These are phyloP conservation scores for Lypha dubia DNA, from an alignment of 2,888 invertebrate genomes.

Conservation along the genomic window DNA sequence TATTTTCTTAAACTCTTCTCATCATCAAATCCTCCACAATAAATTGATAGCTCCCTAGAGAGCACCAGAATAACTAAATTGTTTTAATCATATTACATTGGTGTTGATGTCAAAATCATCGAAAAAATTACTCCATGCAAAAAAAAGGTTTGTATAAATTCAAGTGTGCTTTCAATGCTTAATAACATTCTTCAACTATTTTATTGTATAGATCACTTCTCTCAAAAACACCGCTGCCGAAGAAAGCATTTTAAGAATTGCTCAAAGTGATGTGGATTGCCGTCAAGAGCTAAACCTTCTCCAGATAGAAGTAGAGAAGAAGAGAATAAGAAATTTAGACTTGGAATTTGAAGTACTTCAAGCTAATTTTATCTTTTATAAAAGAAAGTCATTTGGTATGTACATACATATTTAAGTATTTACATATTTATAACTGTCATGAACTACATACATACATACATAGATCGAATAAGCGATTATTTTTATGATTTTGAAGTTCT, in stretches of 20 bases:
- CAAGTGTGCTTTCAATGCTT: background rate
- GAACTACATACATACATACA: background rate
- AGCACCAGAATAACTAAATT: too few species aligned
- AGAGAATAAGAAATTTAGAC: background rate
- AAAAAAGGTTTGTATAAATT: slow-evolving; percentile 7
- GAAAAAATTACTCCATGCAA: background rate
- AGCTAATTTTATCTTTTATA: background rate
- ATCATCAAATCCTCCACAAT: too few species aligned
- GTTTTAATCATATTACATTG: too few species aligned
- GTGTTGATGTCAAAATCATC: background rate
- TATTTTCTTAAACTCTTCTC: too few species aligned
- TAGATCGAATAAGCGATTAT: too few species aligned
- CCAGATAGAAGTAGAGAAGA: background rate
- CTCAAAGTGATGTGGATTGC: background rate
- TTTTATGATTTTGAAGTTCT: too few species aligned
- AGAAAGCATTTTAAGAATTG: slow-evolving; percentile 1
- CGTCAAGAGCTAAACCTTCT: slow-evolving; percentile 12
- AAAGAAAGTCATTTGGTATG: background rate
- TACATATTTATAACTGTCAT: too few species aligned
- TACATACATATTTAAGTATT: too few species aligned
- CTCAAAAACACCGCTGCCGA: background rate
- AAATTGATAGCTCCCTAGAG: too few species aligned
- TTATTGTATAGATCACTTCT: background rate
- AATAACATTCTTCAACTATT: background rate
- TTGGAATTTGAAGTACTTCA: slow-evolving; percentile 2